These are phyloP conservation scores for Syngnathus typhle DNA, from an alignment of 2,113 vertebrate genomes.

Conservation along the genomic window DNA sequence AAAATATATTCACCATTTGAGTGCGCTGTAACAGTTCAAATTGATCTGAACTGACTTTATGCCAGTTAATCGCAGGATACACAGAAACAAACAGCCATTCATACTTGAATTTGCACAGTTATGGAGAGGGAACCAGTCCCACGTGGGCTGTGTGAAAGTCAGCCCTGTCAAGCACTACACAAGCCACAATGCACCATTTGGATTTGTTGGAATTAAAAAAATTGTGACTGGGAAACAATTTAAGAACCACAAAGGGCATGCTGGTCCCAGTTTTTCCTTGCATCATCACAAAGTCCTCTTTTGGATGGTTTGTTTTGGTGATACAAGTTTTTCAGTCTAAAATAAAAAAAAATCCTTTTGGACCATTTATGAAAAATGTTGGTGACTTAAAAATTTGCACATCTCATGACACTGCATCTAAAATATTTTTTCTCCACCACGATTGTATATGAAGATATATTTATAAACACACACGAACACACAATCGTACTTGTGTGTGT, in stretches of 20 bases:
- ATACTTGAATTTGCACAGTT: background rate
- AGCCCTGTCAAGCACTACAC: background rate
- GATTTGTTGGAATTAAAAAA: background rate
- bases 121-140: background rate
- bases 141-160: background rate
- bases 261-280: no score
- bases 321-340: no score
- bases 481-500: constrained; percentile 30
- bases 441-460: no score
- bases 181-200: background rate
- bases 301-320: no score
- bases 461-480: constrained; percentile 12
- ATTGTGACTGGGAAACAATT: background rate
- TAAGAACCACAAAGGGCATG: no score
- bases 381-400: no score
- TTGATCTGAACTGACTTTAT: background rate
- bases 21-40: background rate
- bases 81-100: background rate
- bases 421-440: no score
- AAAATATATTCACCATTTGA: background rate
- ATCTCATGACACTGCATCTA: no score
- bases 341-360: no score
- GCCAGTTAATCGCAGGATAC: background rate
- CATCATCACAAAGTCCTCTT: no score
- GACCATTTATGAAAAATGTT: no score